phyloP scores from a whole-genome alignment of 2,797 vertebrate species.

The Anabacerthia variegaticeps region DNA sequence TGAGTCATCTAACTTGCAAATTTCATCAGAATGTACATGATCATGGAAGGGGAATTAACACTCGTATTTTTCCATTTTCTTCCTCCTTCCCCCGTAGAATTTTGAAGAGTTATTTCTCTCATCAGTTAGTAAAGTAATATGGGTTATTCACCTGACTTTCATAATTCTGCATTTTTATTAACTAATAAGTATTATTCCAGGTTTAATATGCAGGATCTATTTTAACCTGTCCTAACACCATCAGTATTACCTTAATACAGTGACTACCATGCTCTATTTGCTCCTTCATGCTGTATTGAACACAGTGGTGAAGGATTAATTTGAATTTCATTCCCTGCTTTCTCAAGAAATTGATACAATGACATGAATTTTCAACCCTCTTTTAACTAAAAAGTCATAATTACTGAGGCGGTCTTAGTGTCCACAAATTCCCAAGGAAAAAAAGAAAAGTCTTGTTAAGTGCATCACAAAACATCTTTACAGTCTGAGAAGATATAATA shows the following conservation, averaged over 20 bases:
- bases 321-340: background rate
- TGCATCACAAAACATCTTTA: background rate
- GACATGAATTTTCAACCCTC: background rate
- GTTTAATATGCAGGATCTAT: background rate
- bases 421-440: background rate
- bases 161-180: background rate
- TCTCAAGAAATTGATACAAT: background rate
- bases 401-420: background rate
- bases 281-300: background rate
- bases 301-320: background rate
- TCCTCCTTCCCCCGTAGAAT: background rate
- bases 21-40: background rate
- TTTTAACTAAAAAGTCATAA: background rate
- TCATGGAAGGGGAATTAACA: constrained; percentile 1
- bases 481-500: background rate
- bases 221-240: background rate
- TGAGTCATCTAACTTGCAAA: constrained; percentile 27
- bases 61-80: background rate
- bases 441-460: fast-evolving
- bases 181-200: background rate
- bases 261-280: background rate
- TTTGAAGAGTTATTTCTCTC: background rate
- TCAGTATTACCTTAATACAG: background rate
- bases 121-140: background rate
- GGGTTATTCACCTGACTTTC: background rate